Evolutionary conservation across 2,888 invertebrate species (phyloP).

Genomic region (Sarcophaga subvicina): DNA sequence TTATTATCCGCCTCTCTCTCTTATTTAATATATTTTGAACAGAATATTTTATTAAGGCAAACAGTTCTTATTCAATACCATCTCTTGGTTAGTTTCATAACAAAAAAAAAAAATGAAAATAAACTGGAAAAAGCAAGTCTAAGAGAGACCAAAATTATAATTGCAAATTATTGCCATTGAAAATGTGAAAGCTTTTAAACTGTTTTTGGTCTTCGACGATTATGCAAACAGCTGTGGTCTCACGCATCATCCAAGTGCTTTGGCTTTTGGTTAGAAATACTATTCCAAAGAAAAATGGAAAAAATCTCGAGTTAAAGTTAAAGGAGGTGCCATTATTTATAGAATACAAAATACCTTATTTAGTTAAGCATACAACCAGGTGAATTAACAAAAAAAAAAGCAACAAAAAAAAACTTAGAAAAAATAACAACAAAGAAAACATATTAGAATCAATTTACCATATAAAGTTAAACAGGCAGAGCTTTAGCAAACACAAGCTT

Average conservation of each 20-base stretch:
- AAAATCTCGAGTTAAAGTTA: slow-evolving; percentile 18
- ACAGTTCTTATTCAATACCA: background rate
- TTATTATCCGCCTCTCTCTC: background rate
- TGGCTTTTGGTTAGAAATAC: too few species aligned
- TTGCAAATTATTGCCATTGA: slow-evolving; percentile 66
- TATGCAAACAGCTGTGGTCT: slow-evolving; percentile 68
- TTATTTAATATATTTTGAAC: background rate
- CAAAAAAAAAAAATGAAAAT: slow-evolving; percentile 35
- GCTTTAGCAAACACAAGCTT: background rate
- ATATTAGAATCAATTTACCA: slow-evolving; percentile 69
- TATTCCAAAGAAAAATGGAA: slow-evolving; percentile 5
- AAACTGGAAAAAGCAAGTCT: background rate
- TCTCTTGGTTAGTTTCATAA: slow-evolving; percentile 38
- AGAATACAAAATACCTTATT: slow-evolving; percentile 65
- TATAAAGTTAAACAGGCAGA: slow-evolving; percentile 56
- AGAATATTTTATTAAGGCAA: slow-evolving; percentile 13
- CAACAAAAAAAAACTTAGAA: slow-evolving; percentile 18
- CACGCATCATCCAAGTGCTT: slow-evolving; percentile 53
- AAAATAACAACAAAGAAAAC: slow-evolving; percentile 35
- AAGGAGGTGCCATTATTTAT: slow-evolving; percentile 68
- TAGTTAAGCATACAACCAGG: slow-evolving; percentile 65
- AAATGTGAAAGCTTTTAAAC: slow-evolving; percentile 61
- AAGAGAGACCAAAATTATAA: slow-evolving; percentile 58
- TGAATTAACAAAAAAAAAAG: slow-evolving; percentile 61
- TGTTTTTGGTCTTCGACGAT: slow-evolving; percentile 36